Evolutionary conservation across 2,113 vertebrate genomes (phyloP).

Genomic region (Petaurus breviceps): DNA sequence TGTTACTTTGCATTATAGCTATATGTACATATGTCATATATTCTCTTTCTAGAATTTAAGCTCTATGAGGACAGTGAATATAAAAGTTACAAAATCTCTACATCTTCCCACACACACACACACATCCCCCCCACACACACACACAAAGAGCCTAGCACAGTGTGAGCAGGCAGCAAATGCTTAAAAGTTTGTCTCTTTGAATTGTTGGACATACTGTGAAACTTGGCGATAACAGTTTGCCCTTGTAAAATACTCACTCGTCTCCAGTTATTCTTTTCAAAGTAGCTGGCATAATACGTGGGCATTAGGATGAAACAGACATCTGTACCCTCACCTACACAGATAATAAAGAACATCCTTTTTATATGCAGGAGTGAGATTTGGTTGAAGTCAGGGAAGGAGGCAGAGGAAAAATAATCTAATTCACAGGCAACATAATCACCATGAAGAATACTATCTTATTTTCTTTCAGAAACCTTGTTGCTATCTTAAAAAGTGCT

Average conservation of each 20-base stretch:
- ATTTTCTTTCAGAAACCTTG: conserved; percentile 64
- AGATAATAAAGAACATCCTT: conserved; percentile 20
- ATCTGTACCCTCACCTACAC: conserved; percentile 35
- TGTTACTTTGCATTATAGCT: not conserved
- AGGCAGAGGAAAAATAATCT: not conserved
- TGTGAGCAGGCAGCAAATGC: not conserved
- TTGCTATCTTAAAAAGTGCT: conserved; percentile 72
- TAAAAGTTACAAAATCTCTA: not conserved
- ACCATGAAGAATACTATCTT: conserved; percentile 60
- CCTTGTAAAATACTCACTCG: not conserved
- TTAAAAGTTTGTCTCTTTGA: not conserved
- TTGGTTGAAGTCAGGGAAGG: not conserved
- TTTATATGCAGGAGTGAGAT: conserved; percentile 44
- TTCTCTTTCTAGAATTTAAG: not conserved
- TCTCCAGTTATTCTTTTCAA: not conserved
- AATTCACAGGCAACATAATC: conserved; percentile 58
- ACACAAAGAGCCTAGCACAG: not conserved
- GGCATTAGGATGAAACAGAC: conserved; percentile 10
- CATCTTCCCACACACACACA: not conserved
- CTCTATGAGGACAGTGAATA: not conserved
- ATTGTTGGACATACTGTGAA: not conserved
- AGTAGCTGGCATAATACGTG: not conserved
- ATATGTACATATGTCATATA: not conserved
- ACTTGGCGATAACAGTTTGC: not conserved
- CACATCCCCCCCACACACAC: no score